phyloP scores from a whole-genome alignment of 37 sponge, comb jelly and placozoan species.

The Corticium candelabrum region DNA sequence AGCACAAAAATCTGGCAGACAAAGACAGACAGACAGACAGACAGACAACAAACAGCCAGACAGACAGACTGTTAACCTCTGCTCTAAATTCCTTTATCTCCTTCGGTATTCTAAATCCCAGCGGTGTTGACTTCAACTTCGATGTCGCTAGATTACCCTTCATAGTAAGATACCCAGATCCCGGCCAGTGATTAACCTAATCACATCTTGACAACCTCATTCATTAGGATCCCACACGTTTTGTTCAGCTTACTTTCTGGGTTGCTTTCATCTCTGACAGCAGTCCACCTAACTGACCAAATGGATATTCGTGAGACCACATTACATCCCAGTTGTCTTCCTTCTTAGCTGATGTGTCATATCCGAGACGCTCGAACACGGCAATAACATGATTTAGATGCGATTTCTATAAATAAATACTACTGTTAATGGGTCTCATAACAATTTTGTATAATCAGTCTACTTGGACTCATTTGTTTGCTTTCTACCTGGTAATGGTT shows the following conservation, averaged over 20 bases:
- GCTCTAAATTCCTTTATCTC: slow-evolving; percentile 27
- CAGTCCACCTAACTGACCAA: background rate
- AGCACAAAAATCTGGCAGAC: no score
- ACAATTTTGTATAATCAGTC: no score
- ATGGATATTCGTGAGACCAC: slow-evolving; percentile 65
- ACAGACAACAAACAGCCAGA: no score
- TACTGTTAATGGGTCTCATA: no score
- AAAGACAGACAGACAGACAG: no score
- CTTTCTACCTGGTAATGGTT: no score
- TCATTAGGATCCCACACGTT: no score
- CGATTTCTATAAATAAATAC: no score
- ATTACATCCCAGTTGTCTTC: slow-evolving; percentile 32
- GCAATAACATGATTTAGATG: slow-evolving; percentile 39
- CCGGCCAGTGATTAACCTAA: slow-evolving; percentile 57
- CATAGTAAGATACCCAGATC: slow-evolving; percentile 36
- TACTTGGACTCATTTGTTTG: no score
- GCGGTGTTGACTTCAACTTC: background rate
- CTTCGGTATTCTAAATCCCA: slow-evolving; percentile 12
- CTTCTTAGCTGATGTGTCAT: background rate
- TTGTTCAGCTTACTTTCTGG: slow-evolving; percentile 52
- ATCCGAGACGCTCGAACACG: slow-evolving; percentile 53
- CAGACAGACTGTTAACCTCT: no score
- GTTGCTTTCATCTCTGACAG: slow-evolving; percentile 27
- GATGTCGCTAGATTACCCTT: slow-evolving; percentile 35
- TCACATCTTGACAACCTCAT: no score